These are phyloP conservation scores for Meteorus colon DNA, from an alignment of 2,888 invertebrate genomes.

Conservation along the genomic window DNA sequence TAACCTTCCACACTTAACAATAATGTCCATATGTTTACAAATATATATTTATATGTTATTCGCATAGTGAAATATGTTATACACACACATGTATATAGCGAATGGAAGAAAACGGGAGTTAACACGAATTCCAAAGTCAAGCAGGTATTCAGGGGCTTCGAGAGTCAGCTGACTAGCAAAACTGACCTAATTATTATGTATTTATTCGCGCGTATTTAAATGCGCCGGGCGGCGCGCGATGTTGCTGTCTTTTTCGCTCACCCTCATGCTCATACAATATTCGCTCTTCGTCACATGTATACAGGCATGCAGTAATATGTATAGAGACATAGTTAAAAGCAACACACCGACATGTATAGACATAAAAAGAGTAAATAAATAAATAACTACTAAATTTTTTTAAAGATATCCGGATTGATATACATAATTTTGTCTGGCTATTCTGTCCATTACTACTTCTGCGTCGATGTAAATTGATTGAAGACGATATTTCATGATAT, in stretches of 20 bases:
- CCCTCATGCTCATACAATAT: neutral
- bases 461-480: neutral
- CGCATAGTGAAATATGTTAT: neutral
- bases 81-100: neutral
- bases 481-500: neutral
- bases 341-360: neutral
- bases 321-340: neutral
- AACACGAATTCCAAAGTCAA: conserved; percentile 58
- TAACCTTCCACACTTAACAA: conserved; percentile 23
- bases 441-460: neutral
- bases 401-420: neutral
- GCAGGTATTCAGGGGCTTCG: conserved; percentile 52
- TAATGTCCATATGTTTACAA: neutral
- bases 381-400: neutral
- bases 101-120: conserved; percentile 39
- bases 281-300: neutral
- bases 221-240: conserved; percentile 66
- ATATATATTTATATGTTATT: conserved; percentile 5
- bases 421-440: neutral
- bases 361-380: neutral
- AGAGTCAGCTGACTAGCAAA: conserved; percentile 72
- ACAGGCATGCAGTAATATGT: neutral
- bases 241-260: conserved; percentile 53
- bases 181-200: conserved; percentile 74
- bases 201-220: conserved; percentile 74